phyloP scores from a whole-genome alignment of 2,797 vertebrate species.

The Phataginus tetradactyla region DNA sequence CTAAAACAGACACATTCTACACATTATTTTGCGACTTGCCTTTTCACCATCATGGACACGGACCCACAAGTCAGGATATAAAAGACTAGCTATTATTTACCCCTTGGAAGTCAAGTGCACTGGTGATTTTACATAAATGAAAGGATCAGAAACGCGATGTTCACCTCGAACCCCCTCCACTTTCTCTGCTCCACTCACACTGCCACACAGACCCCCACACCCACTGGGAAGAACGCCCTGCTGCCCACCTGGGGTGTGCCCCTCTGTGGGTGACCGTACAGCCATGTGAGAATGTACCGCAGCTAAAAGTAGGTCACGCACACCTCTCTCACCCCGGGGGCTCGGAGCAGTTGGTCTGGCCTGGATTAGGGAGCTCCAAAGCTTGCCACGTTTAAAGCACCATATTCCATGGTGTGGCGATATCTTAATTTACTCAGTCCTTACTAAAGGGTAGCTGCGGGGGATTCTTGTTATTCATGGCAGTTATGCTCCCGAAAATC shows the following conservation, averaged over 20 bases:
- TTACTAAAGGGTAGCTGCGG: background rate
- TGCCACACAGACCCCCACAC: background rate
- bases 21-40: background rate
- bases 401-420: accelerated
- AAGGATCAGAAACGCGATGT: accelerated
- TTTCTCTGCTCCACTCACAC: accelerated
- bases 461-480: background rate
- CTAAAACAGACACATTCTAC: background rate
- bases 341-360: background rate
- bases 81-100: background rate
- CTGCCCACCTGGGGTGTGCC: accelerated
- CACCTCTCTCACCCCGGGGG: accelerated
- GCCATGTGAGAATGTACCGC: background rate
- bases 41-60: accelerated
- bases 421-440: too few relatives aligned
- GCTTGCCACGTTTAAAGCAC: too few relatives aligned
- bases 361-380: too few relatives aligned
- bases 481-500: too few relatives aligned
- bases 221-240: accelerated
- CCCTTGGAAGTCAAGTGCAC: background rate
- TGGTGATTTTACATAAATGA: background rate
- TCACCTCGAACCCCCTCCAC: background rate
- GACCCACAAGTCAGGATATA: accelerated
- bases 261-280: accelerated
- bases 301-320: background rate